Conservation (phyloP, 2,888 invertebrate species). For the Mythimna ferrago region DNA sequence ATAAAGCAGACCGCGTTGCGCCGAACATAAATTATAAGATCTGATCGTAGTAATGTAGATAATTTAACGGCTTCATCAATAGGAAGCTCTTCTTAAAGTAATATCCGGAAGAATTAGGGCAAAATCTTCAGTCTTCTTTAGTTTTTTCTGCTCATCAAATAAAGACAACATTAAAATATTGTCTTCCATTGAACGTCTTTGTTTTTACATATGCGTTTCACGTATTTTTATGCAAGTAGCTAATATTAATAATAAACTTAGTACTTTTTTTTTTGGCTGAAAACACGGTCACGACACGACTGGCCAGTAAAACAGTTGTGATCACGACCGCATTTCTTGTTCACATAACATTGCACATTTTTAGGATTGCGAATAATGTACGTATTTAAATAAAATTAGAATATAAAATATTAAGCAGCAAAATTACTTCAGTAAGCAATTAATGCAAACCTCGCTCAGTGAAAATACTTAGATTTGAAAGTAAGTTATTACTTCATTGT, state of each 20-base stretch:
- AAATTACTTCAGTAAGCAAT: slow-evolving; percentile 11
- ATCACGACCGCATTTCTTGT: neutral
- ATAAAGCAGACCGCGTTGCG: neutral
- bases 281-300: too few relatives aligned
- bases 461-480: slow-evolving; percentile 16
- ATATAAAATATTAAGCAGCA: neutral
- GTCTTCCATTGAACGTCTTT: neutral
- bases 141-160: neutral
- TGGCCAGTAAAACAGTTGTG: neutral
- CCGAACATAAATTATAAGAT: neutral
- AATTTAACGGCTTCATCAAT: neutral
- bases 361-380: slow-evolving; percentile 14
- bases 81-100: neutral
- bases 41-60: slow-evolving; percentile 20
- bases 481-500: slow-evolving; percentile 23
- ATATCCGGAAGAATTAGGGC: neutral
- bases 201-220: neutral
- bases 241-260: neutral
- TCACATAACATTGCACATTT: neutral
- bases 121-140: neutral
- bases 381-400: slow-evolving; percentile 1
- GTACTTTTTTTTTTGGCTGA: neutral
- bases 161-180: neutral
- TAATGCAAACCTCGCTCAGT: neutral
- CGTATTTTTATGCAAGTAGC: neutral